Evolutionary conservation across 1,140 invertebrate species (phyloP), one percentile per base, ranked within the genome.

Genomic region (Tetragnatha versicolor): DNA sequence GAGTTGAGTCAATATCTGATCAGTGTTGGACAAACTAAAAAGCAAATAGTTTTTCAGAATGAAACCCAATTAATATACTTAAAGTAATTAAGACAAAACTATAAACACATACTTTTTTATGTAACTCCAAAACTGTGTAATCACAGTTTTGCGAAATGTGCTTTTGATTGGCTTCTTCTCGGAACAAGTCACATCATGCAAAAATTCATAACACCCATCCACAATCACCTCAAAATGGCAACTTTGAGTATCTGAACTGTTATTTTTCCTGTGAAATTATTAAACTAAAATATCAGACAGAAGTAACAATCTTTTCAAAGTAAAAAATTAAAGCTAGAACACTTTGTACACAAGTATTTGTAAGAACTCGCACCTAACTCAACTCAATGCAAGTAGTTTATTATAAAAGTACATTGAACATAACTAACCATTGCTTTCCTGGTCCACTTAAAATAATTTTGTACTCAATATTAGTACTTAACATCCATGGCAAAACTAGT

Each of bases 131-230:
- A 93, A 94, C 79, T 91, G 87, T 68, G 89, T 89, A 27, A 93
- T 90, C 63, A 93, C 90, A 22, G 89, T 89, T 81, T 90, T 89
- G 49, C 92, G 86, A 83, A 91, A 92, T 27, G 88, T 86, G n/a
- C 92, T 93, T 81, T 89, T 89, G 20, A 91, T 87, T 47, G 89
- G 89, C 80, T 91, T 91, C 81, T 91, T 92, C 29, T 88, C 89
- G 29, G 90, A 84, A 84, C 91, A 93, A 1, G 91, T 92, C 22
- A 93, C 90, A 82, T 94, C 93, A 83, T 93, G 91, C 20, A 94
- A 85, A 86, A 94, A 93, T 83, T 93, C 92, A 83, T 94, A 86
- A 81, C 66, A 83, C 73, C 53, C 83, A 81, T 87, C 86, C 58
- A 83, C 68, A 55, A 79, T 80, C 6, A 83, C 47, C 75, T 82